These are phyloP conservation scores for Nomada goodeniana DNA, from an alignment of 2,888 invertebrate genomes.

Conservation along the genomic window DNA sequence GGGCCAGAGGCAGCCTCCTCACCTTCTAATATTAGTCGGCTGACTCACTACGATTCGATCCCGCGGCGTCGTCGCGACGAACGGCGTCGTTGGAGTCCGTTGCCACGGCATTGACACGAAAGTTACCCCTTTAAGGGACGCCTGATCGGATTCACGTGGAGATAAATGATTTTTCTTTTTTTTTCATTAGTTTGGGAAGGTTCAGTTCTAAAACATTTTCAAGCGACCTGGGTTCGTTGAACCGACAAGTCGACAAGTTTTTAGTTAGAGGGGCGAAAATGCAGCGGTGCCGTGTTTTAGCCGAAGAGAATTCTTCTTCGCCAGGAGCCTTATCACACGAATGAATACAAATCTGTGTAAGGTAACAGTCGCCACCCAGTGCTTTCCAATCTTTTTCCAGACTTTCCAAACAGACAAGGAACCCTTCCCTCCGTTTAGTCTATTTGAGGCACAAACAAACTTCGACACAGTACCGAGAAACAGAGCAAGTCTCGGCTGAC, in stretches of 20 bases:
- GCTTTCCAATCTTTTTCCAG: too few species aligned
- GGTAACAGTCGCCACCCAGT: too few species aligned
- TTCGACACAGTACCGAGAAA: neutral
- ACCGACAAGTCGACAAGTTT: too few species aligned
- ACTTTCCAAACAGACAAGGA: too few species aligned
- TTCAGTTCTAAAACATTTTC: too few species aligned
- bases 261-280: too few species aligned
- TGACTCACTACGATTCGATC: conserved; percentile 75
- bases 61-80: conserved; percentile 59
- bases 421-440: neutral
- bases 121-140: conserved; percentile 17
- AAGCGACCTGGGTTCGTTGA: too few species aligned
- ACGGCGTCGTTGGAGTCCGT: conserved; percentile 56
- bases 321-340: too few species aligned
- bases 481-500: neutral
- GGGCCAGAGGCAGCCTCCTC: conserved; percentile 72
- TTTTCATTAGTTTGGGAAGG: too few species aligned
- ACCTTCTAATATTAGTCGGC: conserved; percentile 80
- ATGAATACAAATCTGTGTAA: too few species aligned
- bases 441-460: neutral
- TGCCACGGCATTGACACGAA: conserved; percentile 70
- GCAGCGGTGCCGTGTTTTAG: too few species aligned
- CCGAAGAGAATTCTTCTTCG: too few species aligned
- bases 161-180: neutral
- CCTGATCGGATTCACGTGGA: conserved; percentile 8